These are phyloP conservation scores for Dryocosmus kuriphilus DNA, from an alignment of 2,888 invertebrate genomes.

Conservation along the genomic window DNA sequence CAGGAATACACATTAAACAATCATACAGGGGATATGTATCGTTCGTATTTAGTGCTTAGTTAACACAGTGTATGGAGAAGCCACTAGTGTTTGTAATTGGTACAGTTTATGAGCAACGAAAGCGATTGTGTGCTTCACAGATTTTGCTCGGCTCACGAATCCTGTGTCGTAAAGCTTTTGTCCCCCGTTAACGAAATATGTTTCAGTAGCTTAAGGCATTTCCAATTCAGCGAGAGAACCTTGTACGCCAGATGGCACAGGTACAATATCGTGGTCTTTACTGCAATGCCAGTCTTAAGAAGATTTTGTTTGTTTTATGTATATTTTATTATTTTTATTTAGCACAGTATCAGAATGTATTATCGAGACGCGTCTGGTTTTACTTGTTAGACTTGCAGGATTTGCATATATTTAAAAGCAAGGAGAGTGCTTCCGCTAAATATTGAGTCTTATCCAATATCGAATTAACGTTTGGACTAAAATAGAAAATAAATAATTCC, in stretches of 20 bases:
- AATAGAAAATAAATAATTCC: conserved; percentile 29
- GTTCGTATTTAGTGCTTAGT: conserved; percentile 76
- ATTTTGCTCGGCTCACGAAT: conserved; percentile 66
- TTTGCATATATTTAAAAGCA: conserved; percentile 16
- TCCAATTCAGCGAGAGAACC: conserved; percentile 63
- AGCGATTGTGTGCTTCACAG: conserved; percentile 74
- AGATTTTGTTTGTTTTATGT: conserved; percentile 27
- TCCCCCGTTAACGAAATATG: conserved; percentile 43
- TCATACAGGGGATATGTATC: conserved; percentile 65
- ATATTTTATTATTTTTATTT: not conserved
- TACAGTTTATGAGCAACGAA: conserved; percentile 73
- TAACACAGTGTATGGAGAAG: conserved; percentile 72
- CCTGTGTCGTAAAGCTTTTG: conserved; percentile 56
- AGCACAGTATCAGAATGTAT: conserved; percentile 1
- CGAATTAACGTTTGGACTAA: not conserved
- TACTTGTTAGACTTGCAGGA: not conserved
- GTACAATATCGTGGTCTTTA: conserved; percentile 72
- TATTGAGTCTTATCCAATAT: conserved; percentile 15
- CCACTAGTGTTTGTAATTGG: conserved; percentile 77
- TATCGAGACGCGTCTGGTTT: not conserved
- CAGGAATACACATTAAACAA: conserved; percentile 41
- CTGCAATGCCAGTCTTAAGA: conserved; percentile 59
- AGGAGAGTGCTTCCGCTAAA: not conserved
- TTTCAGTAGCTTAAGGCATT: conserved; percentile 59
- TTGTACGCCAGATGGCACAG: conserved; percentile 71